These are phyloP conservation scores for Apodemia duryi DNA, from an alignment of 2,888 invertebrate genomes.

Conservation along the genomic window DNA sequence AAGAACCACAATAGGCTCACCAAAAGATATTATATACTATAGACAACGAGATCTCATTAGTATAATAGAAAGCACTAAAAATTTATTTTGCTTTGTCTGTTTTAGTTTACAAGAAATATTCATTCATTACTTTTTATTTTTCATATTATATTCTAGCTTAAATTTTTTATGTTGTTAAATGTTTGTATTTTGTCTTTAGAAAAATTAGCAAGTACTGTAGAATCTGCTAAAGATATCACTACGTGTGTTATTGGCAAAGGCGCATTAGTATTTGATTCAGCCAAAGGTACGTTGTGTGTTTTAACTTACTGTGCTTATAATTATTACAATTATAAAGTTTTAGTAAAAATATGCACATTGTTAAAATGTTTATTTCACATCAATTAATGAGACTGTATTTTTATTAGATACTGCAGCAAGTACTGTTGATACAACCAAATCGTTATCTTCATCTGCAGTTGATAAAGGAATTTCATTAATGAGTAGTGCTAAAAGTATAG, in stretches of 20 bases:
- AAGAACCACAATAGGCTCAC: conserved; percentile 52
- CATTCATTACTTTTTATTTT: background rate
- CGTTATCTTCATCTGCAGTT: conserved; percentile 44
- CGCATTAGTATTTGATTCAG: conserved; percentile 26
- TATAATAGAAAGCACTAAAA: conserved; percentile 42
- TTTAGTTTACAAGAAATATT: background rate
- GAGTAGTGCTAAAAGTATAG: conserved; percentile 46
- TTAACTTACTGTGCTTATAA: background rate
- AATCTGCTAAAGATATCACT: conserved; percentile 47
- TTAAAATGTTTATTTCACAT: background rate
- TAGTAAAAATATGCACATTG: background rate
- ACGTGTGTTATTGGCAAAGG: conserved; percentile 46
- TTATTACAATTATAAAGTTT: background rate
- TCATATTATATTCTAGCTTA: background rate
- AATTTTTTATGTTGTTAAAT: conserved; percentile 17
- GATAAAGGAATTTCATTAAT: conserved; percentile 47
- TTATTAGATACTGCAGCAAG: conserved; percentile 44
- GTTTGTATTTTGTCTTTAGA: conserved; percentile 41
- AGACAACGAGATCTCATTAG: conserved; percentile 49
- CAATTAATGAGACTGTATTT: conserved; percentile 1
- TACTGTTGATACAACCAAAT: conserved; percentile 51
- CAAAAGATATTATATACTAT: conserved; percentile 62
- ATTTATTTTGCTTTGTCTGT: conserved; percentile 31
- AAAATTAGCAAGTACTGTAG: conserved; percentile 48
- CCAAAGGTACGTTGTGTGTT: conserved; percentile 22